phyloP scores from a whole-genome alignment of 2,888 invertebrate genomes.

The Argynnis bischoffii region DNA sequence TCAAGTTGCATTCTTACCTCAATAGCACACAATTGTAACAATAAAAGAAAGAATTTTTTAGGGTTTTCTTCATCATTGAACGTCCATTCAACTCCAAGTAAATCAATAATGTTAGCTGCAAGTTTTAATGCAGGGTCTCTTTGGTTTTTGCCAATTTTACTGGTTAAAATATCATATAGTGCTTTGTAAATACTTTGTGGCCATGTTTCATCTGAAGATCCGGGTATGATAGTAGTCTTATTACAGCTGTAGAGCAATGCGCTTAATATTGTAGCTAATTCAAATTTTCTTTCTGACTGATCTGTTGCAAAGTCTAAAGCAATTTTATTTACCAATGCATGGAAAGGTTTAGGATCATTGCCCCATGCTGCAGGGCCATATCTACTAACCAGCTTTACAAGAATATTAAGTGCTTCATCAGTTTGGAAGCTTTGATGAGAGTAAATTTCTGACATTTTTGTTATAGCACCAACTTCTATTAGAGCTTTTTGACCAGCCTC shows the following conservation, averaged over 20 bases:
- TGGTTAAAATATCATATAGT: slow-evolving; percentile 90
- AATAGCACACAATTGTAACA: slow-evolving; percentile 93
- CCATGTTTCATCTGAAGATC: slow-evolving; percentile 89
- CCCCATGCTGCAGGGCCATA: slow-evolving; percentile 91
- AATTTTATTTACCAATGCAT: slow-evolving; percentile 91
- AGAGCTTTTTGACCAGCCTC: slow-evolving; percentile 91
- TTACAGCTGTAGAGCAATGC: slow-evolving; percentile 89
- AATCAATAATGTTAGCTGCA: slow-evolving; percentile 89
- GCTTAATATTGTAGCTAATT: slow-evolving; percentile 90
- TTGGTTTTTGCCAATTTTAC: slow-evolving; percentile 93
- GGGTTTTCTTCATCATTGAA: slow-evolving; percentile 90
- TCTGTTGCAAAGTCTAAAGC: slow-evolving; percentile 94
- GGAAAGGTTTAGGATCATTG: slow-evolving; percentile 89
- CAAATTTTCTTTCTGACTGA: slow-evolving; percentile 94
- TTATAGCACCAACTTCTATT: slow-evolving; percentile 89
- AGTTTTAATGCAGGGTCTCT: slow-evolving; percentile 94
- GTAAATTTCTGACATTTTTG: slow-evolving; percentile 93
- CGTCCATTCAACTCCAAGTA: slow-evolving; percentile 93
- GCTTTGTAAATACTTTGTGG: slow-evolving; percentile 91
- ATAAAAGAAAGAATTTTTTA: slow-evolving; percentile 90
- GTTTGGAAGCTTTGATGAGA: slow-evolving; percentile 94
- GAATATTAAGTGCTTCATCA: slow-evolving; percentile 92
- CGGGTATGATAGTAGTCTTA: slow-evolving; percentile 84
- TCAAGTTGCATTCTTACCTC: slow-evolving; percentile 97
- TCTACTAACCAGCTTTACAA: slow-evolving; percentile 87